Conservation (phyloP, 64 coral and sea anemone species). For the Acropora yongei region DNA sequence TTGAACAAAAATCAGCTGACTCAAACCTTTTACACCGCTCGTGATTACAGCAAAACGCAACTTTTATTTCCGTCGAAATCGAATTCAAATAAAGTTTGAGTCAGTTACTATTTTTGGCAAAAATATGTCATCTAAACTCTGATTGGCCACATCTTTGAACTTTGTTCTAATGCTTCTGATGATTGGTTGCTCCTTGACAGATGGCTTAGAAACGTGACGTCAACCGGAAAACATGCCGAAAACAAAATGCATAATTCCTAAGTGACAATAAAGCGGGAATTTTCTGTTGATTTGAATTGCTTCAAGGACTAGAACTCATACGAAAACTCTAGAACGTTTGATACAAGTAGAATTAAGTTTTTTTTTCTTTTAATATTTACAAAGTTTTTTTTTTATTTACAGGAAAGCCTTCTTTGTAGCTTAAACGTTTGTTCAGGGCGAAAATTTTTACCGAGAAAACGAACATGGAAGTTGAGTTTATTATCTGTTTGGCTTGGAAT, state of each 20-base stretch:
- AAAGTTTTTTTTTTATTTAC: not conserved
- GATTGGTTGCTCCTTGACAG: constrained; percentile 61
- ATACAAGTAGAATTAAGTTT: not conserved
- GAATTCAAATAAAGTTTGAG: not conserved
- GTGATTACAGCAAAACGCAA: not conserved
- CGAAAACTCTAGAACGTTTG: not conserved
- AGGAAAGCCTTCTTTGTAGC: too few species aligned
- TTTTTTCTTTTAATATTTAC: not conserved
- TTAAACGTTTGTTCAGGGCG: too few species aligned
- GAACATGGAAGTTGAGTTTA: not conserved
- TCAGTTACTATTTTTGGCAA: constrained; percentile 23
- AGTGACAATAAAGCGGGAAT: constrained; percentile 31
- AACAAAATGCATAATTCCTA: constrained; percentile 72
- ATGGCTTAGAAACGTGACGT: constrained; percentile 63
- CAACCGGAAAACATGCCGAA: constrained; percentile 63
- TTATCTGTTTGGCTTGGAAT: too few species aligned
- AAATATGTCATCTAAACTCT: constrained; percentile 26
- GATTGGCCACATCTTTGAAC: constrained; percentile 38
- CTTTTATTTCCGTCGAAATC: constrained; percentile 45
- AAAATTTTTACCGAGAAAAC: not conserved
- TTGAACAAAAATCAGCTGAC: constrained; percentile 35
- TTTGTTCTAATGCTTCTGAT: constrained; percentile 3
- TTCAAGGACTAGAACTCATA: not conserved
- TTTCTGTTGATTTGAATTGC: not conserved
- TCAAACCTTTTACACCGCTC: not conserved